Base-by-base conservation (phyloP, 1,140 invertebrate species). In the Anoplolepis gracilipes region DNA sequence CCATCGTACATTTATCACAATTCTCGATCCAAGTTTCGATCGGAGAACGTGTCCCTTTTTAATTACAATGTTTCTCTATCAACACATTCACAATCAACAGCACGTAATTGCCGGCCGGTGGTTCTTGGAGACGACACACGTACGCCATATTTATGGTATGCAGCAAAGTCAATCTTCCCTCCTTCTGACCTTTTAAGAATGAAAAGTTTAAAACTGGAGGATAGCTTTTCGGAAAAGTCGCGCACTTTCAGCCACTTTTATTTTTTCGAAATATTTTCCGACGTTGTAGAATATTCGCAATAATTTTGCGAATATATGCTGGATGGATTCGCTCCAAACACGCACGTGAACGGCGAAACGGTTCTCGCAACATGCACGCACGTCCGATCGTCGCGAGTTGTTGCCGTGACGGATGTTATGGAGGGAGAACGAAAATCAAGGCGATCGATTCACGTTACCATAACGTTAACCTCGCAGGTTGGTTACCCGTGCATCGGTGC, bases 361-460 rank as follows among this genome's bases (percentile, higher is more conserved):
- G 28, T 30, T 49, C 10, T 57, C 46, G 84, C 84, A 49, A 73
- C 77, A 46, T 86, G 76, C 75, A 85, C 57, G 82, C 76, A 85
- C 69, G 88, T 57, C 25, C 55, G 65, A 46, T 28, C 42, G 28
- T 28, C 42, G 28, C 62, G 62, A 49, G 64, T 70, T 81, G 22
- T 81, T 57, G 78, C 73, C 82, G 84, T 53, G 70, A 85, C 78
- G 53, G 78, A 64, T 61, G 36, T 28, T 49, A 73, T 28, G 22
- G 36, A 59, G 39, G 46, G 57, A 39, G 30, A 61, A 62, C 78
- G 61, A 77, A 72, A 67, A 72, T 79, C 39, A 55, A 49, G 10
- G 4, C 88, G 86, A 90, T 89, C 87, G 88, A 89, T 89, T 86
- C 87, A 36, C 78, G 87, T 89, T 89, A 89, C 88, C 88, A 84